A percentile compares a stretch with the other conserved stretches of the same genome.
Conservation (phyloP, 2,888 invertebrate genomes). For the Cerastis rubricosa region DNA sequence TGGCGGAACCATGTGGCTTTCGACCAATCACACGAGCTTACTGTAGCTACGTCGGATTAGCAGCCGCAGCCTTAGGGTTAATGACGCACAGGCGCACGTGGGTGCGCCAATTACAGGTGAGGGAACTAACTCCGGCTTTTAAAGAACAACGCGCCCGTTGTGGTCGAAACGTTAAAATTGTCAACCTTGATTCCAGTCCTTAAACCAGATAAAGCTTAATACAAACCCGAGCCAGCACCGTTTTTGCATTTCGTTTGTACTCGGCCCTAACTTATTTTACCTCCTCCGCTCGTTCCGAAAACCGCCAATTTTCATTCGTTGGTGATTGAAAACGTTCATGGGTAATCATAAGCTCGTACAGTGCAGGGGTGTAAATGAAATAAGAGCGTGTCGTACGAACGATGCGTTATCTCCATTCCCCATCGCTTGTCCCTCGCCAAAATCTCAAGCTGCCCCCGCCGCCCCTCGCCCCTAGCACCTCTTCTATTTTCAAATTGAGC, state of each 20-base stretch:
- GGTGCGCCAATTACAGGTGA: slow-evolving; percentile 33
- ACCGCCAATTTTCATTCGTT: slow-evolving; percentile 20
- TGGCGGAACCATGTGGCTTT: slow-evolving; percentile 5
- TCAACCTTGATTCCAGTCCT: slow-evolving; percentile 14
- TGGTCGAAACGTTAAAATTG: slow-evolving; percentile 2
- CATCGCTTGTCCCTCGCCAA: slow-evolving; percentile 61
- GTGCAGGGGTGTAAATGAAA: slow-evolving; percentile 33
- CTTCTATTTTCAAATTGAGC: slow-evolving; percentile 78
- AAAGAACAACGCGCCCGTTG: slow-evolving; percentile 5
- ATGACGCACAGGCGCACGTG: background rate
- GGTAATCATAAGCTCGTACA: slow-evolving; percentile 18
- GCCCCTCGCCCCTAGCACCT: background rate
- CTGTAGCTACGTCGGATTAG: slow-evolving; percentile 55
- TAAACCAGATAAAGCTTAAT: slow-evolving; percentile 15
- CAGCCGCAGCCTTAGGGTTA: slow-evolving; percentile 24
- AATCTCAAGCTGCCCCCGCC: slow-evolving; percentile 56
- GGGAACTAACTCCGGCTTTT: slow-evolving; percentile 5
- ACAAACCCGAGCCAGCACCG: background rate
- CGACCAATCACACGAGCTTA: slow-evolving; percentile 37
- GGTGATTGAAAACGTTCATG: slow-evolving; percentile 16
- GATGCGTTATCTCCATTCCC: slow-evolving; percentile 44
- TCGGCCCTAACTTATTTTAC: slow-evolving; percentile 1
- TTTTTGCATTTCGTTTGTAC: slow-evolving; percentile 20
- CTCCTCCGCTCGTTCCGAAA: background rate
- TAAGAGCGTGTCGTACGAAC: slow-evolving; percentile 4